Evolutionary conservation across 2,888 invertebrate genomes (phyloP).

Genomic region (Caenorhabditis sp.): DNA sequence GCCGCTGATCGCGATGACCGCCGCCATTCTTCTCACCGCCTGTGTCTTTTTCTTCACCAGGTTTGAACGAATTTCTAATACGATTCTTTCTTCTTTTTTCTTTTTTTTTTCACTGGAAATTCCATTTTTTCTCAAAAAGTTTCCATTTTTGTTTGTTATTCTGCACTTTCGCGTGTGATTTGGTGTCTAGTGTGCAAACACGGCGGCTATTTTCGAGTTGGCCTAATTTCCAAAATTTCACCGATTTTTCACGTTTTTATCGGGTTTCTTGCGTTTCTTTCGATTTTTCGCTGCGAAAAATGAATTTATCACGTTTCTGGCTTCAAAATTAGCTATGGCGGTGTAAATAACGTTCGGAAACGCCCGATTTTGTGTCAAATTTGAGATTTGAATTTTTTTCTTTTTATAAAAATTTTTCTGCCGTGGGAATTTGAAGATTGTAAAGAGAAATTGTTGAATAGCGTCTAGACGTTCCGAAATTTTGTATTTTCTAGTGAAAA

Average conservation of each 20-base stretch:
- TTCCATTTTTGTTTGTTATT: neutral
- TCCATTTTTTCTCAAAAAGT: neutral
- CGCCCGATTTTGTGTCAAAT: too few species aligned
- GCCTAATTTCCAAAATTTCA: neutral
- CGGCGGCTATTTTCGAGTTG: neutral
- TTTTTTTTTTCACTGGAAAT: neutral
- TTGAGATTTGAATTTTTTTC: too few species aligned
- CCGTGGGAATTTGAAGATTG: too few species aligned
- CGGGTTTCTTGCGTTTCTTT: neutral
- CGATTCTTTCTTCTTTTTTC: neutral
- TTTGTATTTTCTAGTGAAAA: too few species aligned
- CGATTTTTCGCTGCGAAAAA: neutral
- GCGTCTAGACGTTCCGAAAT: too few species aligned
- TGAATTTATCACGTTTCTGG: neutral
- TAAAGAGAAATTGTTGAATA: too few species aligned
- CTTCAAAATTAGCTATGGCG: neutral
- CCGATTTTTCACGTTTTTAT: neutral
- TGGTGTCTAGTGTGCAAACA: conserved; percentile 44
- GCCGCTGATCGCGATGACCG: conserved; percentile 53
- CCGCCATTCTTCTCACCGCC: conserved; percentile 39
- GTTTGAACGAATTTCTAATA: conserved; percentile 21
- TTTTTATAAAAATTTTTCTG: too few species aligned
- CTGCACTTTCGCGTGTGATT: conserved; percentile 37
- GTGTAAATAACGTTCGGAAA: neutral
- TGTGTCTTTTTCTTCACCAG: conserved; percentile 43